Evolutionary conservation across 2,888 invertebrate genomes (phyloP).

Genomic region (Xanthorhoe designata): DNA sequence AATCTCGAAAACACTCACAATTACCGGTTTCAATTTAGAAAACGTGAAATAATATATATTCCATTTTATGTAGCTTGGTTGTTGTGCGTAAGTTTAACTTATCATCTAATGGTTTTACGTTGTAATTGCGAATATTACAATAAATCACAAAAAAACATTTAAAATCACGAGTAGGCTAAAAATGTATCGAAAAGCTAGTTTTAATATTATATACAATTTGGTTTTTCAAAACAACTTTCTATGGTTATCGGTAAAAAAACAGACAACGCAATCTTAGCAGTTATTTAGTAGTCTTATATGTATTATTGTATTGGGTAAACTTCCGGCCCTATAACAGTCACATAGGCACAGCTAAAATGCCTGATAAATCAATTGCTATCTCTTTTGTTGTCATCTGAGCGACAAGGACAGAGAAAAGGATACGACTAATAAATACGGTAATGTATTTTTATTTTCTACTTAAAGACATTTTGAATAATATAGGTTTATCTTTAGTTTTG

Average conservation of each 20-base stretch:
- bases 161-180: not conserved
- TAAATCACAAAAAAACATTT: not conserved
- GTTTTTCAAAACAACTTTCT: not conserved
- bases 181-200: not conserved
- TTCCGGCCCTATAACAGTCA: not conserved
- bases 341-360: not conserved
- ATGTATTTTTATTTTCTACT: constrained; percentile 13
- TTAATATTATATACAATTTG: not conserved
- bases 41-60: not conserved
- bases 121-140: no score
- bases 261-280: not conserved
- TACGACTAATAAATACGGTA: not conserved
- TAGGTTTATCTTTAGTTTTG: constrained; percentile 13
- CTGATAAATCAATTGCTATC: not conserved
- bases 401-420: not conserved
- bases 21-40: not conserved
- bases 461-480: not conserved
- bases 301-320: not conserved
- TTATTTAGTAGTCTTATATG: not conserved
- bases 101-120: no score
- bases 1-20: not conserved
- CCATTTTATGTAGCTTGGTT: not conserved
- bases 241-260: not conserved
- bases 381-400: not conserved
- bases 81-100: not conserved